Evolutionary conservation across 2,113 vertebrate species (phyloP), one percentile per base, ranked within the genome.

Genomic region (Progne subis): DNA sequence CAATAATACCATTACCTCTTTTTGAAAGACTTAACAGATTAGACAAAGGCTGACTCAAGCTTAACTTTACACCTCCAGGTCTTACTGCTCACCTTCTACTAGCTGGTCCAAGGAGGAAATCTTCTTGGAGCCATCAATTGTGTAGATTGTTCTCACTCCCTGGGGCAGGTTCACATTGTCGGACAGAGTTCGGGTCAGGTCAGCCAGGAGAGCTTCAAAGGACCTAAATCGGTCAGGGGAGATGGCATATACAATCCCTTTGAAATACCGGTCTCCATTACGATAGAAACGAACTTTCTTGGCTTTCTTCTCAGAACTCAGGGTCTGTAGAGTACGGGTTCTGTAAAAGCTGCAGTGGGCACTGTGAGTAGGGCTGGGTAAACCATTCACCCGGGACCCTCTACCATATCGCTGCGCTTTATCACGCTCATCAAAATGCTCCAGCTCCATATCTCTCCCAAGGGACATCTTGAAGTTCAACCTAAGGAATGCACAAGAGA

Each of bases 261-360:
- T 99, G 97, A 99, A 99, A 96, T 99, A 99, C 19, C 99, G 99
- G 97, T 99, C 99, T 92, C 99, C 99, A 0, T 99, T 99, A 49
- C 99, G 99, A 95, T 99, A 99, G 98, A 99, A 99, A 24, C 99
- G 98, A 25, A 99, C 98, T 95, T 99, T 99, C 98, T 99, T 99
- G 95, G 99, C 99, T 95, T 99, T 99, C 94, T 99, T 99, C 97
- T 99, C 99, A 0, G 98, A 98, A 90, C 98, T 99, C 93, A 99
- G 98, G 9, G 99, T 98, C 96, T 99, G 99, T 77, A 99, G 98
- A 3, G 99, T 99, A 67, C 98, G 99, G 96, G 99, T 99, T 94
- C 99, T 97, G 98, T 99, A 99, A 94, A 99, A 99, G 97, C 99
- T 99, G 98, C 99, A 99, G 97, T 99, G 99, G 77, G 99, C 99